Evolutionary conservation across 2,113 vertebrate genomes (phyloP), one percentile per base, ranked within the genome.

Genomic region (Equus przewalskii): DNA sequence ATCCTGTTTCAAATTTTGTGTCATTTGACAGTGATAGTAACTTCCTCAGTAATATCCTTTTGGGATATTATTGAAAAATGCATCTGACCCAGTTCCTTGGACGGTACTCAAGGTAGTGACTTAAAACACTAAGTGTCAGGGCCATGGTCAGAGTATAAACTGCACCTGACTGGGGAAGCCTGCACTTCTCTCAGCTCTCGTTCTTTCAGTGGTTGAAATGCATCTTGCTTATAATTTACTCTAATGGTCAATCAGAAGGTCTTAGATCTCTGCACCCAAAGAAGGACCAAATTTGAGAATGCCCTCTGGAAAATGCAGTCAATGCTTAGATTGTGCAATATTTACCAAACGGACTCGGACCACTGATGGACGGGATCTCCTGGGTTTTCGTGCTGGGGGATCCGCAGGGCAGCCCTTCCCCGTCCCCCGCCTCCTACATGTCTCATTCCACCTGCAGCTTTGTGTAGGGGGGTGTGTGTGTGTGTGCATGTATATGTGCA

Each of bases 381-480:
- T 51, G 46, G 13, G 14, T 5, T 10, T 0, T 0, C 9, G 6
- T 65, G 6, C 21, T 30, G 46, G 4, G 30, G 41, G 10, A 54
- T 7, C 44, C 54, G 21, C 11, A 13, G 18, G 24, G 41, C 28
- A 36, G 36, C 46, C 13, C n/a, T 30, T 46, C 33, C n/a, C 49
- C n/a, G 8, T 10, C 30, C 3, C 49, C 41, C 51, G 14, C 13
- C 26, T 41, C 26, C 11, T 13, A 2, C 41, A 62, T 3, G 5
- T 76, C 14, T 82, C n/a, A 75, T 46, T 41, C 56, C 33, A 24
- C 3, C 24, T 75, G 54, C 9, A 4, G 26, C 21, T 78, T 54
- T 79, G 19, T 12, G 33, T 33, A 7, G 69, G 30, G 9, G 76
- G 6, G 0, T 72, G 41, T 51, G 78, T 69, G 76, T 62, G 10